phyloP scores from a whole-genome alignment of 2,797 vertebrate species.

The Linurgus olivaceus region DNA sequence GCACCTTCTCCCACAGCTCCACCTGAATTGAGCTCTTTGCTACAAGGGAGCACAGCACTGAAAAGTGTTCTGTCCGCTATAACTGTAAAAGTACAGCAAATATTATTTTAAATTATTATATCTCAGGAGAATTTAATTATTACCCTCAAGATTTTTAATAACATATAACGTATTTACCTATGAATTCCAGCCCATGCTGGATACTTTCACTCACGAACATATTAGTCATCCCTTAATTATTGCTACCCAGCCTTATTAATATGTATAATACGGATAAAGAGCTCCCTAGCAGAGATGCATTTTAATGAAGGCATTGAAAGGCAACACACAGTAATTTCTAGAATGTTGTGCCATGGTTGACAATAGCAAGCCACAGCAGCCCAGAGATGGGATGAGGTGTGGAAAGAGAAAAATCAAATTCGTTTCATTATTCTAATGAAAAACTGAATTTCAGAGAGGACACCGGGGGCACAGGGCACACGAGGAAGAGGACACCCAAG shows the following conservation, averaged over 20 bases:
- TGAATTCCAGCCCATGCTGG: not conserved
- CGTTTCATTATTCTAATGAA: slow-evolving; percentile 45
- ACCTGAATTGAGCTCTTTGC: not conserved
- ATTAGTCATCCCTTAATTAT: slow-evolving; percentile 71
- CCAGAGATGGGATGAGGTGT: not conserved
- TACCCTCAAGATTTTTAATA: slow-evolving; percentile 10
- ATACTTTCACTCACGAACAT: not conserved
- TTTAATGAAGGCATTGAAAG: slow-evolving; percentile 63
- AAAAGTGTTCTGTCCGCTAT: not conserved
- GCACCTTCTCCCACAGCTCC: not conserved
- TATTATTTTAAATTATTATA: not conserved
- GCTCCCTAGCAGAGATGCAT: slow-evolving; percentile 57
- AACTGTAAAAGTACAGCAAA: not conserved
- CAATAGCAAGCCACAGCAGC: slow-evolving; percentile 23
- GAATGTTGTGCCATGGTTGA: slow-evolving; percentile 27
- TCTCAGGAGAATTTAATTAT: not conserved
- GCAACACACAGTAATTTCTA: slow-evolving; percentile 52
- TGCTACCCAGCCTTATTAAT: slow-evolving; percentile 66
- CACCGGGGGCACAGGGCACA: not conserved
- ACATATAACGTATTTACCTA: slow-evolving; percentile 8
- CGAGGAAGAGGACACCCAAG: not conserved
- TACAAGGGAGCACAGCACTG: not conserved
- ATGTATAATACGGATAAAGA: slow-evolving; percentile 43
- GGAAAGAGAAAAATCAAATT: not conserved
- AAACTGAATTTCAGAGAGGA: not conserved